Percentiles rank a stretch among this genome's conserved stretches.
These are phyloP conservation scores for Archilochus colubris DNA, from an alignment of 2,113 vertebrate genomes.

Conservation along the genomic window DNA sequence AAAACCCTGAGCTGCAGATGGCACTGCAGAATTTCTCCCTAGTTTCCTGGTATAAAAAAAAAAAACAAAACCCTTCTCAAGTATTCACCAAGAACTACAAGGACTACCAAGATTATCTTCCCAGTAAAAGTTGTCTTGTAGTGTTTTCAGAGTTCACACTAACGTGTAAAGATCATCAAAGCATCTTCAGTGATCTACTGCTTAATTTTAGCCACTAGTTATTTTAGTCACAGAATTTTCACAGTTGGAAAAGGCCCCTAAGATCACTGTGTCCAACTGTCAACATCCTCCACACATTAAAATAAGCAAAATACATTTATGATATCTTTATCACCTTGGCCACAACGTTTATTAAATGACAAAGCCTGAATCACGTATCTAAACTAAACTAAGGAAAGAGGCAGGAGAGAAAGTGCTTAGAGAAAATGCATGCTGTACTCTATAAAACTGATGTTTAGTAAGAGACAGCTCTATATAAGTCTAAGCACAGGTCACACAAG, in stretches of 20 bases:
- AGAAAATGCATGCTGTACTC: background rate
- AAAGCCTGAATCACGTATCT: background rate
- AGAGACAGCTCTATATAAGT: background rate
- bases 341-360: background rate
- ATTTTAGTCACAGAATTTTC: background rate
- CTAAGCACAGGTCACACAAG: background rate
- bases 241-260: too few species aligned
- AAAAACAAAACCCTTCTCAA: background rate
- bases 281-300: too few species aligned
- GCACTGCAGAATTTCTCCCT: background rate
- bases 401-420: background rate
- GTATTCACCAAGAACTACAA: background rate
- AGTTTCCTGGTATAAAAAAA: background rate
- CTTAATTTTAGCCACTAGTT: background rate
- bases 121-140: background rate
- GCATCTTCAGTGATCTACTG: background rate
- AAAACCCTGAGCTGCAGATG: background rate
- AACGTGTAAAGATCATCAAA: background rate
- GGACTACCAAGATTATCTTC: background rate
- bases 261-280: too few species aligned
- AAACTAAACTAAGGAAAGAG: background rate
- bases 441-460: background rate
- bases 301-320: too few species aligned
- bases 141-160: background rate
- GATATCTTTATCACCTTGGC: background rate